phyloP scores from a whole-genome alignment of 2,113 vertebrate genomes.

The Ginglymostoma cirratum region DNA sequence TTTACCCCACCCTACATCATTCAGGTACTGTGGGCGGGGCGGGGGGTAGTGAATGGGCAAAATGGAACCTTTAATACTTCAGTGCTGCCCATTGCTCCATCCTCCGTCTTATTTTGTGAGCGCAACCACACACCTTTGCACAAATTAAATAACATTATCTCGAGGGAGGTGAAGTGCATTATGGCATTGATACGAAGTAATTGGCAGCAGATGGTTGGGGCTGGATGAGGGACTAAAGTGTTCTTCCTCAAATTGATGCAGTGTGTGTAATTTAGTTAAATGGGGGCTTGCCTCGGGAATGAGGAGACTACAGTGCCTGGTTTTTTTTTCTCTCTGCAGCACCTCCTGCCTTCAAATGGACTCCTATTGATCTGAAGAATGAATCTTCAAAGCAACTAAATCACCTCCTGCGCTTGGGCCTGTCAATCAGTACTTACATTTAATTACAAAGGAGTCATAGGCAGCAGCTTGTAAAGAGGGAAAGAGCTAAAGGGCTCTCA shows the following conservation, averaged over 20 bases:
- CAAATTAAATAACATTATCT: neutral
- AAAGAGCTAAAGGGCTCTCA: neutral
- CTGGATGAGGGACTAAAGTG: slow-evolving; percentile 41
- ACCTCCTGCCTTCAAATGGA: slow-evolving; percentile 57
- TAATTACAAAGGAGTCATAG: slow-evolving; percentile 54
- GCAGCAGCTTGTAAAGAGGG: neutral
- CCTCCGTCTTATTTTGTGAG: neutral
- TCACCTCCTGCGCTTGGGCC: slow-evolving; percentile 55
- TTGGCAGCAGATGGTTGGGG: slow-evolving; percentile 42
- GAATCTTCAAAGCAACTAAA: slow-evolving; percentile 56
- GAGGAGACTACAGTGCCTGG: slow-evolving; percentile 40
- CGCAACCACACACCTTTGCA: neutral
- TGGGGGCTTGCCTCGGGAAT: slow-evolving; percentile 45
- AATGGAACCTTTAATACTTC: neutral
- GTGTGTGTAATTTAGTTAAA: slow-evolving; percentile 49
- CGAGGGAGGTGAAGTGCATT: neutral
- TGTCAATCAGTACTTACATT: slow-evolving; percentile 56
- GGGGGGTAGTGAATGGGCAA: neutral
- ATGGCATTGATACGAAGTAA: slow-evolving; percentile 36
- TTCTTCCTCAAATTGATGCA: slow-evolving; percentile 40
- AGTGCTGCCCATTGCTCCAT: neutral
- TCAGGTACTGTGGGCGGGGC: too few species aligned
- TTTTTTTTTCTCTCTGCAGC: slow-evolving; percentile 51
- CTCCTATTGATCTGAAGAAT: slow-evolving; percentile 68
- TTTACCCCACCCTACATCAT: neutral